These are phyloP conservation scores for Coreoperca whiteheadi DNA, from an alignment of 2,113 vertebrate species.

Conservation along the genomic window DNA sequence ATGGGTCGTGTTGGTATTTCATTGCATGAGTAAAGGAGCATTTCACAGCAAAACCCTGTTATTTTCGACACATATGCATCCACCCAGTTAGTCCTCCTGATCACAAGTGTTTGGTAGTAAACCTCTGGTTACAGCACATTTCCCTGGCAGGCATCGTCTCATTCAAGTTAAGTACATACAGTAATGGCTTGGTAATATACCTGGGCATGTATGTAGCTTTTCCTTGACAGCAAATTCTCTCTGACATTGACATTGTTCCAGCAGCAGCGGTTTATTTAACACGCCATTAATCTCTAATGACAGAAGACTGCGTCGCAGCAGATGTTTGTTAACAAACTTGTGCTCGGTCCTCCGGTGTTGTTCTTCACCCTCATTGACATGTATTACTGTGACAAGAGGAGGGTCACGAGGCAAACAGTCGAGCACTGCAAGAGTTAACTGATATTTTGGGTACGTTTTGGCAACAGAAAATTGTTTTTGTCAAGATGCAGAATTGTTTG, in stretches of 20 bases:
- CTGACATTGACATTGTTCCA: constrained; percentile 81
- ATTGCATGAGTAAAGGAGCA: constrained; percentile 58
- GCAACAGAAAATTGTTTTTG: constrained; percentile 11
- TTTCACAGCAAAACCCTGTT: constrained; percentile 71
- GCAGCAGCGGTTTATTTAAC: constrained; percentile 78
- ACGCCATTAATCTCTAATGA: constrained; percentile 82
- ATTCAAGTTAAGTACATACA: constrained; percentile 63
- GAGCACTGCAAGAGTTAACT: constrained; percentile 27
- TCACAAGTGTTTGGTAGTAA: constrained; percentile 52
- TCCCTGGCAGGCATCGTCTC: constrained; percentile 50
- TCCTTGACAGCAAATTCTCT: constrained; percentile 72
- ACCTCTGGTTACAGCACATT: constrained; percentile 61
- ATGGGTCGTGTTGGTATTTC: constrained; percentile 52
- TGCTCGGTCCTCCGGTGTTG: constrained; percentile 59
- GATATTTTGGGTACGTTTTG: constrained; percentile 30
- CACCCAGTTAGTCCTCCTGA: constrained; percentile 10
- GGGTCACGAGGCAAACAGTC: constrained; percentile 42
- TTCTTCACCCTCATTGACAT: constrained; percentile 73
- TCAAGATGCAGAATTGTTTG: constrained; percentile 31
- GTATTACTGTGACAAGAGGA: constrained; percentile 59
- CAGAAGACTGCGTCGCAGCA: constrained; percentile 77
- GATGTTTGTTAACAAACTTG: constrained; percentile 84
- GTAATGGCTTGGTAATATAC: constrained; percentile 69
- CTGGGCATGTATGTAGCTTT: constrained; percentile 61
- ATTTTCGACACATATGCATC: constrained; percentile 48